Base-by-base conservation (phyloP, 1,140 invertebrate species). In the Helicoverpa zea region DNA sequence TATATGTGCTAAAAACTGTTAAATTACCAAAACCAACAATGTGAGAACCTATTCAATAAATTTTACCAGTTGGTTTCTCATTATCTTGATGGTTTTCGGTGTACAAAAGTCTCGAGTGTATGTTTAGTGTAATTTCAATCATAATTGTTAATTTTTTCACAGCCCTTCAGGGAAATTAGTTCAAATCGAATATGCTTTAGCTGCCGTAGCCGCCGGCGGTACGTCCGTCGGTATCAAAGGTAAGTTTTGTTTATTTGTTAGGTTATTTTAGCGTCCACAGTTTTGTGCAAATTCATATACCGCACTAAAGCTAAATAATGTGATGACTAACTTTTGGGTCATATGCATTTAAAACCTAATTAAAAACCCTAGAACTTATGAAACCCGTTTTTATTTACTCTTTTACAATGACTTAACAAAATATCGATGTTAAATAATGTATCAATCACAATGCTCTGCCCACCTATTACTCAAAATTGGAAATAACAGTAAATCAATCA, bases 131-230 rank as follows among this genome's bases (percentile, higher is more conserved):
- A 49, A 75, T 66, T 43, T 29, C 35, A 5, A 59, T 58, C n/a
- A 51, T 70, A 79, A 59, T 79, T 23, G 47, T 82, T 72, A 87
- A 90, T 78, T 72, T 86, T 96, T 96, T 66, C 93, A 35, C 78
- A 99, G 99, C 94, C 99, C 99, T 12, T 99, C 99, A 29, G 99
- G 99, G 84, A 99, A 99, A 95, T 96, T 99, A 80, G 99, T 99
- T 30, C 99, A 99, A 96, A 99, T 99, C 91, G 99, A 99, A 96
- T 99, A 99, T 98, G 99, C 99, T 1, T 96, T 99, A 94, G 98
- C 98, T 77, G 99, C 99, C 52, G 99, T 99, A 16, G 98, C 98
- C 77, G 98, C 98, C 82, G 99, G 99, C 83, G 99, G 99, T n/a
- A 98, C 99, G 1, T 99, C 99, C 74, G 99, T 99, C 82, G 99